Conservation (phyloP, 2,797 vertebrate species). For the Gorsachius magnificus region DNA sequence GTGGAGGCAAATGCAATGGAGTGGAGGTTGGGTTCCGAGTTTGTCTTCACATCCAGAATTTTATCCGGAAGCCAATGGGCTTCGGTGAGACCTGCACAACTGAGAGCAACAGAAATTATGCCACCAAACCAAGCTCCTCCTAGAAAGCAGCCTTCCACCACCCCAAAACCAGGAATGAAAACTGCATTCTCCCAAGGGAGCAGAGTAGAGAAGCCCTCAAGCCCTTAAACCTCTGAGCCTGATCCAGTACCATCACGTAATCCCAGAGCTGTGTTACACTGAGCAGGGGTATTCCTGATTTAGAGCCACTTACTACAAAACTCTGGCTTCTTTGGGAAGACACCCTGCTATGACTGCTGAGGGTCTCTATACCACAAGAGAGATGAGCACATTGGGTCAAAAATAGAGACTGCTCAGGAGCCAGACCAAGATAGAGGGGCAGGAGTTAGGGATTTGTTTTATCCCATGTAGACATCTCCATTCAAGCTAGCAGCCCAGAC, state of each 20-base stretch:
- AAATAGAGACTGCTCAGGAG: neutral
- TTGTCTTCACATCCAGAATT: neutral
- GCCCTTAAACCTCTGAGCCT: neutral
- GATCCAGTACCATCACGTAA: neutral
- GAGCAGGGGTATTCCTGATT: neutral
- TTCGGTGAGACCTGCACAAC: neutral
- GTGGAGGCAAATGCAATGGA: neutral
- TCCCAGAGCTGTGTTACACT: neutral
- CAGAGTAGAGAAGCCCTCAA: neutral
- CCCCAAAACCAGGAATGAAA: neutral
- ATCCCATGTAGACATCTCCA: rapidly evolving
- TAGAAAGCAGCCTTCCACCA: neutral
- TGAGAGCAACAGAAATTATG: neutral
- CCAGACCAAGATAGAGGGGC: neutral
- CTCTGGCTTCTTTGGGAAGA: neutral
- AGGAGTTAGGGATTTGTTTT: neutral
- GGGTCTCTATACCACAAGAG: neutral
- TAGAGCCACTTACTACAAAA: neutral
- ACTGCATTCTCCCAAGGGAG: neutral
- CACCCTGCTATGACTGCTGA: neutral
- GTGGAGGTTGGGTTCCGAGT: neutral
- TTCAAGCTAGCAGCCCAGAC: neutral
- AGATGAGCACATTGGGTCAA: neutral
- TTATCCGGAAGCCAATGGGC: neutral
- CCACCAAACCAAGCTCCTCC: neutral